These are phyloP conservation scores for Tinea pellionella DNA, from an alignment of 2,888 invertebrate genomes.

Conservation along the genomic window DNA sequence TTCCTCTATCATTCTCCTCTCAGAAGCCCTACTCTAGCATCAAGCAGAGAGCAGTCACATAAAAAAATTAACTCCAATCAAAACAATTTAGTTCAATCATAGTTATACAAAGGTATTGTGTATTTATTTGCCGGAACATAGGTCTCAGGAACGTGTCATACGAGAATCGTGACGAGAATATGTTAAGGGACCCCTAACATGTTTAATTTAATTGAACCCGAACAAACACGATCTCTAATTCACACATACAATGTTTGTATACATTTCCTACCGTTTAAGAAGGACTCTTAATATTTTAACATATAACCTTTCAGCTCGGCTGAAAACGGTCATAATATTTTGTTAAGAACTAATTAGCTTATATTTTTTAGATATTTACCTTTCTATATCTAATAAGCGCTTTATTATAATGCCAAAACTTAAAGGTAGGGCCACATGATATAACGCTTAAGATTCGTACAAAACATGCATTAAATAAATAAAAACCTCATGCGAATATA, in stretches of 20 bases:
- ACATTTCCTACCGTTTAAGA: background rate
- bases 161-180: slow-evolving; percentile 32
- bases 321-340: background rate
- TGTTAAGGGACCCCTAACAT: slow-evolving; percentile 28
- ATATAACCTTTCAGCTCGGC: background rate
- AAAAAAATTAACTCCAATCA: no score
- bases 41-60: no score
- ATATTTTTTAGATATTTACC: no score
- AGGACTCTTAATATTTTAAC: background rate
- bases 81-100: no score
- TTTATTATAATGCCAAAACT: no score
- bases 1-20: no score
- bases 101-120: background rate
- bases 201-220: slow-evolving; percentile 30
- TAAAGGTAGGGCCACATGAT: no score
- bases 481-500: no score
- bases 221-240: slow-evolving; percentile 23
- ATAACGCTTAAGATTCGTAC: no score
- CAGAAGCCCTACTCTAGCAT: no score
- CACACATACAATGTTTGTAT: background rate
- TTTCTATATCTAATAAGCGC: no score
- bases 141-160: background rate
- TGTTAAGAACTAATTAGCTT: background rate
- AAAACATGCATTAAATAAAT: no score
- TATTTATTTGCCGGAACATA: background rate